phyloP scores from a whole-genome alignment of 2,113 vertebrate genomes.

The Trochalopteron elliotii region DNA sequence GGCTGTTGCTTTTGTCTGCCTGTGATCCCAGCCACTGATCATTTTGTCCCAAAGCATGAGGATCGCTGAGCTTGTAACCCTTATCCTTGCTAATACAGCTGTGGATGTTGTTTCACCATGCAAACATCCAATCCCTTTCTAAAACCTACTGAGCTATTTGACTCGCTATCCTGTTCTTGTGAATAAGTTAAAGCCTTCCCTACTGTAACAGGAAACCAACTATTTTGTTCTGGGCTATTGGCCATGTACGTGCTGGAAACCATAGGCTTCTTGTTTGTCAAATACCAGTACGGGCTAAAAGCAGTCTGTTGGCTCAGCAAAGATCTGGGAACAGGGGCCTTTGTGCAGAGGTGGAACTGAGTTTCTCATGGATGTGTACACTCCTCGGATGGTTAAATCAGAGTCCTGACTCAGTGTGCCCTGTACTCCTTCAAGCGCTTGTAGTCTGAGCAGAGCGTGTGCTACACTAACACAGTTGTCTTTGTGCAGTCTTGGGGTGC shows the following conservation, averaged over 20 bases:
- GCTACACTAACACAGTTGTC: background rate
- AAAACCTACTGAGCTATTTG: conserved; percentile 59
- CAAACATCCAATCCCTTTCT: conserved; percentile 58
- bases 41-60: background rate
- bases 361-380: rapidly evolving
- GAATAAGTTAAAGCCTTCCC: conserved; percentile 63
- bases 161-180: conserved; percentile 37
- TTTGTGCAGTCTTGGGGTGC: background rate
- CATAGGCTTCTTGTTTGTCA: conserved; percentile 45
- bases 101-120: conserved; percentile 46
- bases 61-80: conserved; percentile 60
- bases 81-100: background rate
- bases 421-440: background rate
- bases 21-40: conserved; percentile 48
- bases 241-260: background rate
- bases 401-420: background rate
- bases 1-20: conserved; percentile 32
- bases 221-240: conserved; percentile 42
- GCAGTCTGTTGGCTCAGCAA: conserved; percentile 53
- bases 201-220: conserved; percentile 55
- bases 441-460: background rate
- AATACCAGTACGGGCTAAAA: background rate
- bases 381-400: background rate
- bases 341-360: background rate
- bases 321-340: background rate